Evolutionary conservation across 2,888 invertebrate genomes (phyloP).

Genomic region (Ditylenchus weischeri): DNA sequence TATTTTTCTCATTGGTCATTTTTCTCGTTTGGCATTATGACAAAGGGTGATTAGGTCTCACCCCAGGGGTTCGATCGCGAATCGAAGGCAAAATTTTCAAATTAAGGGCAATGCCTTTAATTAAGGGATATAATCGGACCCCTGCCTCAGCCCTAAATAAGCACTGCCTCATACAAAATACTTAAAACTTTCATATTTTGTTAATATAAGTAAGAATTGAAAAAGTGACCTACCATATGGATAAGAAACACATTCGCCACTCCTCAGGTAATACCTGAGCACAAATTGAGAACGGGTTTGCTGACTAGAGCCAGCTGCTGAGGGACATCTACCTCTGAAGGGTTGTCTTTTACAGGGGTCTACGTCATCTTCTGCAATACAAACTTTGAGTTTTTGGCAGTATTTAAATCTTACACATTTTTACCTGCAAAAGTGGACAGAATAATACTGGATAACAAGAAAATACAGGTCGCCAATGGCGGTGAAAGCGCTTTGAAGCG

Average conservation of each 20-base stretch:
- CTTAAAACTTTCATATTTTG: background rate
- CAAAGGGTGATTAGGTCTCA: too few species aligned
- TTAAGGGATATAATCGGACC: too few species aligned
- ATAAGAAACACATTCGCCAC: slow-evolving; percentile 58
- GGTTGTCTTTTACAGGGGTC: slow-evolving; percentile 58
- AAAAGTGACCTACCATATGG: slow-evolving; percentile 47
- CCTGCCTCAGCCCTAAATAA: too few species aligned
- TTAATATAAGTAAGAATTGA: background rate
- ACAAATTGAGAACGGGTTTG: slow-evolving; percentile 58
- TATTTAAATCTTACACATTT: background rate
- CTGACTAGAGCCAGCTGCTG: slow-evolving; percentile 38
- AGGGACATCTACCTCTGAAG: slow-evolving; percentile 52
- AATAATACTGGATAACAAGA: background rate
- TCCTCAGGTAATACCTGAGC: slow-evolving; percentile 55
- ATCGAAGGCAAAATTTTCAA: too few species aligned
- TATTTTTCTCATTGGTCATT: too few species aligned
- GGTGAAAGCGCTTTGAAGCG: slow-evolving; percentile 5
- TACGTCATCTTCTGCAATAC: slow-evolving; percentile 27
- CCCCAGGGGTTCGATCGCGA: too few species aligned
- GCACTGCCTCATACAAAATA: too few species aligned
- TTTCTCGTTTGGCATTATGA: too few species aligned
- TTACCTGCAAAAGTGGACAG: background rate
- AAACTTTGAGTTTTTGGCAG: background rate
- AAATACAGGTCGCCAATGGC: background rate
- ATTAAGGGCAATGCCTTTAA: too few species aligned